phyloP scores from a whole-genome alignment of 2,888 invertebrate species.

The Chymomyza amoena region DNA sequence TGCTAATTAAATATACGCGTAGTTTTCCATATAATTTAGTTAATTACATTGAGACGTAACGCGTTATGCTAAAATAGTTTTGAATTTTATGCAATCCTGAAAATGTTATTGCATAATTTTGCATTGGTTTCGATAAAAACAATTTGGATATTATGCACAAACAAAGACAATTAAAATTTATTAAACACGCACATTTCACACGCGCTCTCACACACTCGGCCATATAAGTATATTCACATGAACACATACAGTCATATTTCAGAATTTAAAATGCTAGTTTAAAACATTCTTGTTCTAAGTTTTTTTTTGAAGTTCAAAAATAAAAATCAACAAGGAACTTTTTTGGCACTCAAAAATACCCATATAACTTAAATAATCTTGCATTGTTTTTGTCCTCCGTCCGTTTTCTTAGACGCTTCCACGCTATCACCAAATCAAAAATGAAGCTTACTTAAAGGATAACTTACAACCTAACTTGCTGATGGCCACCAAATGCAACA shows the following conservation, averaged over 20 bases:
- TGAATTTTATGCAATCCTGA: slow-evolving; percentile 39
- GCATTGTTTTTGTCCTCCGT: slow-evolving; percentile 3
- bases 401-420: neutral
- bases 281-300: slow-evolving; percentile 56
- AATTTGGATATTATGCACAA: slow-evolving; percentile 59
- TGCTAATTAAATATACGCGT: slow-evolving; percentile 44
- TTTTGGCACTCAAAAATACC: slow-evolving; percentile 69
- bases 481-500: slow-evolving; percentile 3
- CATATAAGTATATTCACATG: slow-evolving; percentile 32
- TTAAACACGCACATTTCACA: slow-evolving; percentile 15
- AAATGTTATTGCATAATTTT: slow-evolving; percentile 18
- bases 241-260: slow-evolving; percentile 72
- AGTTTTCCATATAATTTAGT: slow-evolving; percentile 40
- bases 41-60: slow-evolving; percentile 41
- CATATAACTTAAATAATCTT: slow-evolving; percentile 65
- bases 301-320: slow-evolving; percentile 62
- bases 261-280: slow-evolving; percentile 67
- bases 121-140: slow-evolving; percentile 45
- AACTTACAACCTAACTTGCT: slow-evolving; percentile 34
- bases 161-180: slow-evolving; percentile 57
- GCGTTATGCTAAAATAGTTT: slow-evolving; percentile 61
- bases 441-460: slow-evolving; percentile 31
- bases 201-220: slow-evolving; percentile 36
- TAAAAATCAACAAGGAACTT: slow-evolving; percentile 74
- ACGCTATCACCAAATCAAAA: slow-evolving; percentile 18